phyloP scores from a whole-genome alignment of 2,888 invertebrate genomes.

The Helobdella robusta region DNA sequence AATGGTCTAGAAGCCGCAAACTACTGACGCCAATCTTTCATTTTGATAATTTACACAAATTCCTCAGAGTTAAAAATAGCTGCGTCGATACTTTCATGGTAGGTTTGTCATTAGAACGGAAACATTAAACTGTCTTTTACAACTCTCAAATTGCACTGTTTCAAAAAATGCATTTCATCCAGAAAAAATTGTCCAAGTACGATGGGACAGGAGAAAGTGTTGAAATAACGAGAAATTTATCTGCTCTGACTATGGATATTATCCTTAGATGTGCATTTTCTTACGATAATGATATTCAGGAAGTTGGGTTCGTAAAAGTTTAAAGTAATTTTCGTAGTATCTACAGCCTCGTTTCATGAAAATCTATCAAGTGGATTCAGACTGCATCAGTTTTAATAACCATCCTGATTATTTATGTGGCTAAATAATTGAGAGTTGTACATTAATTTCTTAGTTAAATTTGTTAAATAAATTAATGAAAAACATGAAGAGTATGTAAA shows the following conservation, averaged over 20 bases:
- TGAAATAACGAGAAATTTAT: constrained; percentile 34
- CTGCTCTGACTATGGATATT: constrained; percentile 39
- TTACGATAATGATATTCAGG: constrained; percentile 38
- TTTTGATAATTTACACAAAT: constrained; percentile 36
- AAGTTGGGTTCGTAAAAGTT: constrained; percentile 33
- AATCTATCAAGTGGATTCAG: no score
- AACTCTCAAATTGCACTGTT: constrained; percentile 10
- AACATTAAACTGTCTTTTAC: neutral
- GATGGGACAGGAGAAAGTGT: constrained; percentile 36
- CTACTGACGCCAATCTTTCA: constrained; percentile 37
- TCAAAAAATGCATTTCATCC: no score
- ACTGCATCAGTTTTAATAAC: no score
- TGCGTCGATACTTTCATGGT: constrained; percentile 35
- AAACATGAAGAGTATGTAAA: no score
- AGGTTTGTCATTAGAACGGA: neutral
- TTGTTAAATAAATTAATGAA: no score
- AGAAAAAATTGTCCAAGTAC: constrained; percentile 29
- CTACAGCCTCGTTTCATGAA: no score
- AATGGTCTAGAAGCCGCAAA: constrained; percentile 35
- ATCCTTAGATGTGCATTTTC: constrained; percentile 42
- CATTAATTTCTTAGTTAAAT: no score
- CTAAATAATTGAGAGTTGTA: no score
- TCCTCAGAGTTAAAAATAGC: constrained; percentile 35
- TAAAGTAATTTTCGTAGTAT: no score
- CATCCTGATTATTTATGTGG: no score